Evolutionary conservation across 2,113 vertebrate genomes (phyloP), one percentile per base, ranked within the genome.

Genomic region (Collichthys lucidus): DNA sequence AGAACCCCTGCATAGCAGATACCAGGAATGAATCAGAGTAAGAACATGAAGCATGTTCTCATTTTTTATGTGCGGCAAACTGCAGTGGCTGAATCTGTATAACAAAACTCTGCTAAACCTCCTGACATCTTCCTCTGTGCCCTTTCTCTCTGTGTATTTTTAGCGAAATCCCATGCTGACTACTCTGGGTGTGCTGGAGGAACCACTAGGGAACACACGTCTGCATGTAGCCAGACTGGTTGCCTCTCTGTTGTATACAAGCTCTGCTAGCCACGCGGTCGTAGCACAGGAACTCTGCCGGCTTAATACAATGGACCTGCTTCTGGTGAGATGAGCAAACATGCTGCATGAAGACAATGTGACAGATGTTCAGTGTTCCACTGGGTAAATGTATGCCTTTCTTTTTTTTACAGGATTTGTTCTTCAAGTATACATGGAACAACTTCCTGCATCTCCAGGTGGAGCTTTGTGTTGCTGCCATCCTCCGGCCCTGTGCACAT

Each of bases 401-500:
- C 61, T 44, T 47, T 24, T 24, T 47, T 11, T 68, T 68, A 0
- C 91, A 99, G 98, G 96, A 99, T 85, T 94, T 99, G 87, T 99
- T 99, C 92, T 99, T 99, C 90, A 97, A 98, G 88, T 99, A 98
- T 91, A 97, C 95, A 1, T 99, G 98, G 98, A 99, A 99, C 94
- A 99, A 99, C 91, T 99, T 99, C 82, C 88, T 99, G 93, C 98
- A 99, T 91, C 96, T 97, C 90, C 98, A 99, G 96, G 98, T 99
- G 94, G 98, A 99, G 78, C 93, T 99, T 62, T 99, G 97, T 79
- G 93, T 99, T 84, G 96, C 96, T 3, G 97, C 97, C 63, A 97
- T 99, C 59, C 93, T 99, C 59, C 96, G 97, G 1, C 97, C 96
- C 56, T 95, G 96, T 4, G 92, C 91, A 65, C 94, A 93, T 10